Base-by-base conservation (phyloP, 2,888 invertebrate species). In the Perizoma flavofasciatum region DNA sequence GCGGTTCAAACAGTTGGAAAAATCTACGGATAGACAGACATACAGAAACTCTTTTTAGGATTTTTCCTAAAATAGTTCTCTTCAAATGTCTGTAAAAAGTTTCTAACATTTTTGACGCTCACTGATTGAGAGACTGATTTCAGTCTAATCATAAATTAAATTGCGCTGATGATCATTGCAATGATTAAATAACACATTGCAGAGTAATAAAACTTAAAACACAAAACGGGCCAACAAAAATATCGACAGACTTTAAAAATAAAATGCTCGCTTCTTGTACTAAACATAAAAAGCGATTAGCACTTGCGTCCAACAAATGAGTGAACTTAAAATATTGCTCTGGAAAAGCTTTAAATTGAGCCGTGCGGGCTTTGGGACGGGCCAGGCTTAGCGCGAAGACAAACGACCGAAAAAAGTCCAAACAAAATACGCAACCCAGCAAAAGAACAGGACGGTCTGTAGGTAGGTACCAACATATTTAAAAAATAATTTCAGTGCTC, bases 351-450 rank as follows among this genome's bases (percentile, higher is more conserved):
- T 78, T 70, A 79, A 79, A 79, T 79, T 80, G 79, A 79, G 78
- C 81, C 71, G 74, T 72, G 75, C 68, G 69, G 70, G 78, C 79
- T 74, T 77, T 74, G 69, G 75, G 71, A 68, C 72, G 60, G 60
- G 55, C 71, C 70, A 64, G 64, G 80, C 77, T 81, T 77, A 78
- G 68, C 70, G 66, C 59, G 71, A 81, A 79, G 79, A 79, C 75
- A 81, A 79, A 81, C 78, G 81, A 77, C 79, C 73, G 65, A 79
- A 79, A 79, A 80, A 81, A 75, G 72, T 70, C 68, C 68, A 56
- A 61, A 61, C 56, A 56, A 53, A 61, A 61, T 61, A 55, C 60
- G 55, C 55, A 60, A 59, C 54, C 55, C 60, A 55, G 60, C 60
- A 55, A 60, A 48, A 60, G 60, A 55, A 60, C 55, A 55, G 45